phyloP scores from a whole-genome alignment of 2,113 vertebrate species.

The Helogale parvula region DNA sequence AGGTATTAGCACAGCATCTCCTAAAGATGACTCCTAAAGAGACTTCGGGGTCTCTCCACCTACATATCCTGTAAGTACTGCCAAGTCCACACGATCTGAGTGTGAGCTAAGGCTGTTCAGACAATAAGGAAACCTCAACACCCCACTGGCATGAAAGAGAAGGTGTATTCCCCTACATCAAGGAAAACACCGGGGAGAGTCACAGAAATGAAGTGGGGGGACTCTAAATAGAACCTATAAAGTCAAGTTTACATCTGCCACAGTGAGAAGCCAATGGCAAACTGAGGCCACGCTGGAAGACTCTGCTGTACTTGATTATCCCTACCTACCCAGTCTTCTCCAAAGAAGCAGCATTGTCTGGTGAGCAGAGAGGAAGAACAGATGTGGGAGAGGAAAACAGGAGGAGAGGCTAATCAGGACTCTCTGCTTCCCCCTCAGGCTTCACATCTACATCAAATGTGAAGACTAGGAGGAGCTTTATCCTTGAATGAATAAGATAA shows the following conservation, averaged over 20 bases:
- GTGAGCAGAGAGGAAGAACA: not conserved
- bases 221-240: not conserved
- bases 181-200: not conserved
- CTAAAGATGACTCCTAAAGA: too few relatives aligned
- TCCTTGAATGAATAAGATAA: not conserved
- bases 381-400: not conserved
- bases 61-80: not conserved
- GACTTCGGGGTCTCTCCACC: not conserved
- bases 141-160: not conserved
- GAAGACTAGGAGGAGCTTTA: not conserved
- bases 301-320: not conserved
- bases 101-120: not conserved
- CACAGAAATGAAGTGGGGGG: not conserved
- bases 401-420: accelerated
- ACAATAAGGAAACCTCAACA: not conserved
- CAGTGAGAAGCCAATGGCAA: not conserved
- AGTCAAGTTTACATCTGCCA: not conserved
- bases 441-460: not conserved
- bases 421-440: not conserved
- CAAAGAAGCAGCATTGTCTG: accelerated
- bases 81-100: not conserved
- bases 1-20: not conserved
- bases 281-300: accelerated
- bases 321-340: not conserved
- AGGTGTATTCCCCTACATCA: not conserved